Evolutionary conservation across 2,888 invertebrate species (phyloP).

Genomic region (Hyalella azteca): DNA sequence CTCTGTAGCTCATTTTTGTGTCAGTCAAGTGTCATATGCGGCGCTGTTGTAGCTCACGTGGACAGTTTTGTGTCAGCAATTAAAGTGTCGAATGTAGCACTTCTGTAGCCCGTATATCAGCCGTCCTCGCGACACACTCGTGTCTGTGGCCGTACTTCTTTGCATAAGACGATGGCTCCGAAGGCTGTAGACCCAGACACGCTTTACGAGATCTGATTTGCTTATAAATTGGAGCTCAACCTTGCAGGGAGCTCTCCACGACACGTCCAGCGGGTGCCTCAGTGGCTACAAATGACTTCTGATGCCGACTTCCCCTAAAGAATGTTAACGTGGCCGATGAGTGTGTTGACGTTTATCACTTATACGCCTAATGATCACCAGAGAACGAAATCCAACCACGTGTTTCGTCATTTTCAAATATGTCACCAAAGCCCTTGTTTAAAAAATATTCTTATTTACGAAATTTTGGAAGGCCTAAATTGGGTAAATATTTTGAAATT

Average conservation of each 20-base stretch:
- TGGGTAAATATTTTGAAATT: too few relatives aligned
- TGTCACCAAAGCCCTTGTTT: too few relatives aligned
- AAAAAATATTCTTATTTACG: too few relatives aligned
- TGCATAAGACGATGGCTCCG: conserved; percentile 20
- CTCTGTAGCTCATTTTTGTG: too few relatives aligned
- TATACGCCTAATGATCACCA: not conserved
- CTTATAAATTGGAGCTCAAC: conserved; percentile 32
- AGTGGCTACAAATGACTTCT: conserved; percentile 5
- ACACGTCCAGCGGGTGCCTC: conserved; percentile 18
- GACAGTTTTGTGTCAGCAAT: too few relatives aligned
- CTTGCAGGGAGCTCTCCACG: conserved; percentile 26
- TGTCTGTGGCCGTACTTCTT: conserved; percentile 28
- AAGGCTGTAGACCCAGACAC: conserved; percentile 9
- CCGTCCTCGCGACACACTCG: conserved; percentile 11
- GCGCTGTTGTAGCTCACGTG: too few relatives aligned
- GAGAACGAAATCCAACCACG: too few relatives aligned
- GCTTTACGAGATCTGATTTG: conserved; percentile 35
- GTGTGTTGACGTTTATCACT: not conserved
- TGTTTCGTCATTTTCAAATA: not conserved
- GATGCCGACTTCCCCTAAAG: not conserved
- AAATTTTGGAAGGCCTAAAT: too few relatives aligned
- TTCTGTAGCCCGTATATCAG: not conserved
- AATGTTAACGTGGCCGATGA: not conserved
- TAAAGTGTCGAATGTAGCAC: conserved; percentile 14
- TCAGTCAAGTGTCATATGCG: too few relatives aligned